These are phyloP conservation scores for Megaceryle maxima DNA, from an alignment of 2,113 vertebrate species.

Conservation along the genomic window DNA sequence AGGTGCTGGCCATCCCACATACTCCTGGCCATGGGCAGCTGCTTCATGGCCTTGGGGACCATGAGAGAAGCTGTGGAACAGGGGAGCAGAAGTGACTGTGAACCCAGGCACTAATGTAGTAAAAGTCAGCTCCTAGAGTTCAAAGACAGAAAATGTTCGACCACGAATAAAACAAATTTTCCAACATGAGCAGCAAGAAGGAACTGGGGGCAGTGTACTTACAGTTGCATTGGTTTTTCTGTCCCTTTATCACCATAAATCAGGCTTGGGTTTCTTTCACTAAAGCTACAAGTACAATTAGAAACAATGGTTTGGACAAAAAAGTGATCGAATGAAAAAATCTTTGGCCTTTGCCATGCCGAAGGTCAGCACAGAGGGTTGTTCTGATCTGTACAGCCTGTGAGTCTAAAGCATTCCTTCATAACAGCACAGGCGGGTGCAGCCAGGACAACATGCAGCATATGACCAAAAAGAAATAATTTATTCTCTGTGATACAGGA, in stretches of 20 bases:
- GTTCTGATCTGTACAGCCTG: background rate
- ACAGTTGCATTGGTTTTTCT: background rate
- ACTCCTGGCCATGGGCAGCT: background rate
- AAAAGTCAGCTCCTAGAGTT: background rate
- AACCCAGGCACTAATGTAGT: background rate
- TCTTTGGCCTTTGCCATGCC: background rate
- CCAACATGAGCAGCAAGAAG: background rate
- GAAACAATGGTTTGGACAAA: background rate
- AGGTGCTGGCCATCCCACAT: background rate
- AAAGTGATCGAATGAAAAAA: background rate
- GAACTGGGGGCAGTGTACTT: background rate
- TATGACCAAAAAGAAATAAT: slow-evolving; percentile 49
- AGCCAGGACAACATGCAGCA: background rate
- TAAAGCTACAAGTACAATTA: background rate
- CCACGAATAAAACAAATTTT: background rate
- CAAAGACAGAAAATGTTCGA: background rate
- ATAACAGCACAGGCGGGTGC: background rate
- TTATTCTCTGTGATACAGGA: slow-evolving; percentile 46
- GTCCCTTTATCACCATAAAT: background rate
- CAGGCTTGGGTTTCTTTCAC: background rate
- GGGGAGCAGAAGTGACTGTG: background rate
- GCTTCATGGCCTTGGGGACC: background rate
- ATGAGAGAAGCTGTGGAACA: background rate
- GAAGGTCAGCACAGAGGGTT: background rate
- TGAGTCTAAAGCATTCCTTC: slow-evolving; percentile 30